phyloP scores from a whole-genome alignment of 1,140 invertebrate species.

The Bombus confusus region DNA sequence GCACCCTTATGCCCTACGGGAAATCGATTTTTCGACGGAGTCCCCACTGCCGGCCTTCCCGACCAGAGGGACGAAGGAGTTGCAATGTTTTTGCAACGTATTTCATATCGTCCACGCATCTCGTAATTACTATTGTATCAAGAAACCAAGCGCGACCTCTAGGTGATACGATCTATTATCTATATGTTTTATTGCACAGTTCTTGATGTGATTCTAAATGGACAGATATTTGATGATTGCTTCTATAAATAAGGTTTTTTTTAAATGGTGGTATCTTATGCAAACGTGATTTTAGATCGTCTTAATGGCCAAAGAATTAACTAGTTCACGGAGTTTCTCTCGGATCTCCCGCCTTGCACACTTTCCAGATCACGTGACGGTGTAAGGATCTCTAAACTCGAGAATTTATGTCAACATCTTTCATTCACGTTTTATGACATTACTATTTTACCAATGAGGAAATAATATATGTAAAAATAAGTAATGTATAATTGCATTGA shows the following conservation, averaged over 20 bases:
- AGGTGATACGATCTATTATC: constrained; percentile 27
- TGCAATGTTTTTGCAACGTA: constrained; percentile 61
- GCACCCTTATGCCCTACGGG: constrained; percentile 76
- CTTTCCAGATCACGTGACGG: constrained; percentile 53
- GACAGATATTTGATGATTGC: background rate
- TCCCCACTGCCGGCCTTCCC: constrained; percentile 73
- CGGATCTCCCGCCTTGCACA: constrained; percentile 49
- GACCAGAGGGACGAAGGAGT: constrained; percentile 53
- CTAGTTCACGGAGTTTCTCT: constrained; percentile 47
- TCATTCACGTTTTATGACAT: background rate
- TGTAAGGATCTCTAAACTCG: constrained; percentile 49
- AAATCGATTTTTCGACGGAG: constrained; percentile 79
- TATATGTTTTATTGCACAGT: background rate
- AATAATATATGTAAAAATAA: background rate
- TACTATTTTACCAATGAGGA: background rate
- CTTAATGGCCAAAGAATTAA: constrained; percentile 39
- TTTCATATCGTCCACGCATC: constrained; percentile 63
- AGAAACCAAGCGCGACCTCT: constrained; percentile 54
- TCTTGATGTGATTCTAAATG: background rate
- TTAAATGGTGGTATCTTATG: background rate
- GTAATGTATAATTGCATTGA: background rate
- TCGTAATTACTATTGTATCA: constrained; percentile 53
- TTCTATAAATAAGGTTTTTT: background rate
- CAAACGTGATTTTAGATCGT: background rate
- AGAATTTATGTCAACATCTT: constrained; percentile 49